These are phyloP conservation scores for Dryobota labecula DNA, from an alignment of 2,888 invertebrate genomes.

Conservation along the genomic window DNA sequence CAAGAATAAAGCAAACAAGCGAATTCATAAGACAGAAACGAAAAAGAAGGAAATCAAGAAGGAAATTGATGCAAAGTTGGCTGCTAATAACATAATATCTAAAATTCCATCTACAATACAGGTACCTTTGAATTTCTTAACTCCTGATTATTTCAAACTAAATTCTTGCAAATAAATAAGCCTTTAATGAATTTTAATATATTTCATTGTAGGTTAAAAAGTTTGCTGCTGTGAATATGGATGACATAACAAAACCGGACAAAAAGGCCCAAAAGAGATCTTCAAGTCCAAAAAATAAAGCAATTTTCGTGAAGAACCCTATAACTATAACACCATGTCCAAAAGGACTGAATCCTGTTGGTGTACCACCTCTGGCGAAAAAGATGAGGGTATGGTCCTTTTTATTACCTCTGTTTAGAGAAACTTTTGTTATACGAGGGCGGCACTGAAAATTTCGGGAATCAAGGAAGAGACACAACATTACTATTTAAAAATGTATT, in stretches of 20 bases:
- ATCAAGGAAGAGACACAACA: too few relatives aligned
- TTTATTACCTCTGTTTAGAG: background rate
- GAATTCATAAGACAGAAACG: slow-evolving; percentile 71
- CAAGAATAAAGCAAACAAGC: slow-evolving; percentile 74
- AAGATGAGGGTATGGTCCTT: slow-evolving; percentile 79
- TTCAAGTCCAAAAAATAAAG: slow-evolving; percentile 79
- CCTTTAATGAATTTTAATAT: background rate
- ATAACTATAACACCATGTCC: slow-evolving; percentile 71
- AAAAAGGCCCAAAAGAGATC: slow-evolving; percentile 82
- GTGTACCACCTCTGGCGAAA: slow-evolving; percentile 72
- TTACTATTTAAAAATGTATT: too few relatives aligned
- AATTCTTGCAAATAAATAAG: background rate
- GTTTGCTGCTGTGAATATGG: slow-evolving; percentile 83
- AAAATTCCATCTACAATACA: slow-evolving; percentile 86
- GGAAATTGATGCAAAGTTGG: slow-evolving; percentile 60
- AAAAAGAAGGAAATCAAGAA: slow-evolving; percentile 73
- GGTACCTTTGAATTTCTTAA: slow-evolving; percentile 67
- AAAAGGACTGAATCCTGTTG: slow-evolving; percentile 69
- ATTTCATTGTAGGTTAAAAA: slow-evolving; percentile 82
- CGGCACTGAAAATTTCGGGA: too few relatives aligned
- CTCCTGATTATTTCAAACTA: background rate
- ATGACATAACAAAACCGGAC: slow-evolving; percentile 75
- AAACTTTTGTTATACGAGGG: background rate
- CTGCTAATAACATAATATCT: slow-evolving; percentile 70
- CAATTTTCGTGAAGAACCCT: slow-evolving; percentile 76